Base-by-base conservation (phyloP, 2,797 vertebrate species). In the Poecilia velifera region DNA sequence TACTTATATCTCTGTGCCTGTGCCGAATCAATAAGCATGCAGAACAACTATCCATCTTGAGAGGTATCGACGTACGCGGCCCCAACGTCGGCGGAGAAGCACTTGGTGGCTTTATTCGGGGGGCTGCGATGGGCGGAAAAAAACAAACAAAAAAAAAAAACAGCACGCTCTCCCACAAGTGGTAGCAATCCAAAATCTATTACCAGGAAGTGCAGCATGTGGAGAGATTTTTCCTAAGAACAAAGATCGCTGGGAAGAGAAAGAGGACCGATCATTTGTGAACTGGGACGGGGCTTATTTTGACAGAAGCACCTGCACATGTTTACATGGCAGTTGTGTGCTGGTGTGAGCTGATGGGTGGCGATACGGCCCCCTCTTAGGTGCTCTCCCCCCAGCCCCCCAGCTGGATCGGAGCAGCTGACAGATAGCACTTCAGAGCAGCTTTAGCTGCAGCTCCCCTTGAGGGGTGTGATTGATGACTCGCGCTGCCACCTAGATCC, bases 11-110 rank as follows among this genome's bases (percentile, higher is more conserved):
- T 96, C 95, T 96, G 96, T 64, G 97, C 97, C 97, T 94, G 96
- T 95, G 96, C 95, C 86, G 95, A 96, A 99, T 99, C 97, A 95
- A 99, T 99, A 97, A 94, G 96, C 95, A 96, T 95, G 95, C 96
- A 95, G 96, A 96, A 97, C 95, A 94, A 96, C 97, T 96, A 97
- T 96, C 95, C 96, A 96, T 97, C 97, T 97, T 96, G 93, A 96
- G 96, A 91, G 89, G 90, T 97, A 98, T 98, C 94, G 96, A 98
- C 97, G 97, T 94, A 81, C 81, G 94, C 89, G 20, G 91, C 91
- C 94, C 93, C 89, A 87, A 92, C 94, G 82, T 91, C 79, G 79
- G 92, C 76, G 82, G 83, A 92, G 94, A 86, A 93, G 93, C 91
- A 85, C 94, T 95, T 91, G 93, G 93, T 94, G 92, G 95, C 94